A percentile compares a stretch with the other conserved stretches of the same genome.
phyloP scores from a whole-genome alignment of 2,113 vertebrate genomes.

The Rhynchopsitta pachyrhyncha region DNA sequence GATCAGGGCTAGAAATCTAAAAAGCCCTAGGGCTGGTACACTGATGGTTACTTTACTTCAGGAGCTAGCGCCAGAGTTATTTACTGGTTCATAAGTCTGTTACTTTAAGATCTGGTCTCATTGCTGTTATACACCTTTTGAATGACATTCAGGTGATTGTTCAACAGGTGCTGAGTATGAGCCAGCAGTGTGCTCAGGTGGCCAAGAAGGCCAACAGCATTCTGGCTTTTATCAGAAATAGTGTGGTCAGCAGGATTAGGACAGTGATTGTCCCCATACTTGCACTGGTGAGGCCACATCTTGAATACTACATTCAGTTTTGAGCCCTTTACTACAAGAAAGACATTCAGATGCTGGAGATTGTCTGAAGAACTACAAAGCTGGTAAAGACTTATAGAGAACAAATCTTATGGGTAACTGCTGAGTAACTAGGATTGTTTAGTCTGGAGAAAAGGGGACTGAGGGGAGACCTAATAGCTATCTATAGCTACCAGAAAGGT shows the following conservation, averaged over 20 bases:
- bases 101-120: neutral
- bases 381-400: neutral
- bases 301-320: neutral
- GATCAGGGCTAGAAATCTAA: neutral
- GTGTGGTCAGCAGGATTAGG: neutral
- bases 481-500: neutral
- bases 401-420: neutral
- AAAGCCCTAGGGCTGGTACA: neutral
- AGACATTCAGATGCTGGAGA: neutral
- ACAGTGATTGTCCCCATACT: fast-evolving
- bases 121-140: neutral
- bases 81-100: neutral
- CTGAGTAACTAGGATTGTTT: neutral
- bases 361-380: neutral
- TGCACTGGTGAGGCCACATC: neutral
- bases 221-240: neutral
- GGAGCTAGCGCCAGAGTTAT: neutral
- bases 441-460: neutral
- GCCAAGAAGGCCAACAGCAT: neutral
- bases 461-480: neutral
- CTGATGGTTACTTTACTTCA: neutral
- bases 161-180: neutral
- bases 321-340: neutral
- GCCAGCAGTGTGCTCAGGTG: neutral
- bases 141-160: neutral